These are phyloP conservation scores for Arctopsyche grandis DNA, from an alignment of 1,140 invertebrate genomes.

Conservation along the genomic window DNA sequence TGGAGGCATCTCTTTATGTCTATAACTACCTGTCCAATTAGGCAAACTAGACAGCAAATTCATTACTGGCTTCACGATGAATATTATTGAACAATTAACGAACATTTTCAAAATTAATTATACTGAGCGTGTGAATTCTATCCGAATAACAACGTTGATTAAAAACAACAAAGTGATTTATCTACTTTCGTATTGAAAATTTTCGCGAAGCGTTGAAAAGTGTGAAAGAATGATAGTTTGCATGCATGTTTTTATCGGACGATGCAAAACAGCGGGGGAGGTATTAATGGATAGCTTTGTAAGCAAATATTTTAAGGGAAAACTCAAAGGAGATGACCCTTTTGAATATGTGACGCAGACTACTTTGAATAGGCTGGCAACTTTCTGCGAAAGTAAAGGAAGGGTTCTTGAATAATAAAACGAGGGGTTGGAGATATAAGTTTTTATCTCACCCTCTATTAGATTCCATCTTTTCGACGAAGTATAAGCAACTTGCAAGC, in stretches of 20 bases:
- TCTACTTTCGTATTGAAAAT: too few relatives aligned
- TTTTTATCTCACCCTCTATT: slow-evolving; percentile 14
- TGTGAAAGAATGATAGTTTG: too few relatives aligned
- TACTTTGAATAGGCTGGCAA: slow-evolving; percentile 13
- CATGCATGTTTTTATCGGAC: too few relatives aligned
- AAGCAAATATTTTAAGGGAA: background rate
- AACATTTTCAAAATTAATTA: too few relatives aligned
- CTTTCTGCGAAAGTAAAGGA: slow-evolving; percentile 8
- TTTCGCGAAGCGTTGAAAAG: too few relatives aligned
- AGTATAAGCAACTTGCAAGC: background rate
- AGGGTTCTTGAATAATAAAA: slow-evolving; percentile 26
- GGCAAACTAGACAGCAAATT: background rate
- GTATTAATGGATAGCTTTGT: too few relatives aligned
- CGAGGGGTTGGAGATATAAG: background rate
- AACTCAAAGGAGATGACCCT: slow-evolving; percentile 19
- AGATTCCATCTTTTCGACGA: slow-evolving; percentile 20
- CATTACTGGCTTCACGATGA: background rate
- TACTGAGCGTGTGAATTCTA: too few relatives aligned
- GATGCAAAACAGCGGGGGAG: too few relatives aligned
- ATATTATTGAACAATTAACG: too few relatives aligned
- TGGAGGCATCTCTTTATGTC: background rate
- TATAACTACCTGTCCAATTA: background rate
- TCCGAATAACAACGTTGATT: too few relatives aligned
- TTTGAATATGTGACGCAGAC: slow-evolving; percentile 25
- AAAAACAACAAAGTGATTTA: too few relatives aligned